Evolutionary conservation across 2,113 vertebrate species (phyloP).

Genomic region (Dermatemys mawii): DNA sequence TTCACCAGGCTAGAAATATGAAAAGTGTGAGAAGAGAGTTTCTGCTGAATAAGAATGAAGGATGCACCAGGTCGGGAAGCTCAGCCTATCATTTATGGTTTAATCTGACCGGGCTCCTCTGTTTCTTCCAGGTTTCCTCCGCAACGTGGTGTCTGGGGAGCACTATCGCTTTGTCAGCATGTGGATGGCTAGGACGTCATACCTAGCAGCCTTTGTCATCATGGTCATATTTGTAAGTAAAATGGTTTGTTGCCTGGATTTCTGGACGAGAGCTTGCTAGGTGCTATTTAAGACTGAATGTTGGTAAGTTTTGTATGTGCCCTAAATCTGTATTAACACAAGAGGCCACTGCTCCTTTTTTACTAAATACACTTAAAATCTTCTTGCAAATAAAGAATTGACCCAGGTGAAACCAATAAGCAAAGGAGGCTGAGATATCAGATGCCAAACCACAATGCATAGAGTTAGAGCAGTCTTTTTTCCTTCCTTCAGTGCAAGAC

Average conservation of each 20-base stretch:
- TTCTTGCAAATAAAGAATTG: neutral
- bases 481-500: neutral
- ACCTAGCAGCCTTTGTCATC: slow-evolving; percentile 96
- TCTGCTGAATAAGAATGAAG: neutral
- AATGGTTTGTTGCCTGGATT: neutral
- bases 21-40: neutral
- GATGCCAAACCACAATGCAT: neutral
- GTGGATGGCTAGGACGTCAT: slow-evolving; percentile 98
- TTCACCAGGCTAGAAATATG: neutral
- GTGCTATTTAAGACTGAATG: neutral
- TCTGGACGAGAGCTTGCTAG: neutral
- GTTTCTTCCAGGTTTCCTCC: slow-evolving; percentile 87
- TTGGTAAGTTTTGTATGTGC: neutral
- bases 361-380: accelerated
- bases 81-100: neutral
- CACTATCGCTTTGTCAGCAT: slow-evolving; percentile 99
- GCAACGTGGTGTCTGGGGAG: slow-evolving; percentile 96
- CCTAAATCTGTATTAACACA: neutral
- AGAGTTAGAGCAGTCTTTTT: neutral
- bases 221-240: slow-evolving; percentile 98
- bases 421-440: neutral
- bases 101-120: neutral
- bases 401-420: neutral
- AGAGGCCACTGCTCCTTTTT: neutral
- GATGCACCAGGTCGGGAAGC: neutral